Evolutionary conservation across 1,140 invertebrate genomes (phyloP).

Genomic region (Oreohelix idahoensis): DNA sequence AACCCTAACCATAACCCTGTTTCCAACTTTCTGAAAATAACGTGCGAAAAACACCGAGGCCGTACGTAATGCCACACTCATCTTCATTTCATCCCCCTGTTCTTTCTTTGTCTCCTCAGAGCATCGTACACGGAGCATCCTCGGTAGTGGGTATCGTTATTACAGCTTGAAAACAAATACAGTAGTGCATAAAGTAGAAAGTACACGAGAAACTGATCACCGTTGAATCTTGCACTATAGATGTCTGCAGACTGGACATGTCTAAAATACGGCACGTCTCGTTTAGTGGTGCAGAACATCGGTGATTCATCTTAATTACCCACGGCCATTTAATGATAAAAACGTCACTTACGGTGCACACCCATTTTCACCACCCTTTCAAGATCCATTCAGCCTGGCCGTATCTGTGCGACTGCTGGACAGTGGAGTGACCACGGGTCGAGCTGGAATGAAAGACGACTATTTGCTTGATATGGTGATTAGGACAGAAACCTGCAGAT

Average conservation of each 20-base stretch:
- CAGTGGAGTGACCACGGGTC: neutral
- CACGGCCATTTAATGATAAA: neutral
- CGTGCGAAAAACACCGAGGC: no score
- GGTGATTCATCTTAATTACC: conserved; percentile 23
- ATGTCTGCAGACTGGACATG: neutral
- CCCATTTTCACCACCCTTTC: neutral
- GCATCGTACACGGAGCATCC: no score
- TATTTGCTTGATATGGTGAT: neutral
- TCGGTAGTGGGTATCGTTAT: no score
- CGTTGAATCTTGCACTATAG: neutral
- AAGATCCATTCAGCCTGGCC: neutral
- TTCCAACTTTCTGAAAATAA: no score
- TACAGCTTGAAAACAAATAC: no score
- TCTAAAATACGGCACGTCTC: neutral
- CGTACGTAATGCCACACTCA: no score
- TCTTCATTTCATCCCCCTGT: no score
- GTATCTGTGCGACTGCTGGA: neutral
- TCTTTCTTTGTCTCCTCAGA: no score
- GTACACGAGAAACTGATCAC: no score
- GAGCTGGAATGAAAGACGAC: neutral
- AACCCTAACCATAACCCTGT: no score
- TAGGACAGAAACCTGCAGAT: neutral
- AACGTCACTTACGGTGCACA: neutral
- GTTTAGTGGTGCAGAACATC: neutral
- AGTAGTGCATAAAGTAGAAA: no score